These are phyloP conservation scores for Oreochromis tanganicae DNA, from an alignment of 2,113 vertebrate genomes.

Conservation along the genomic window DNA sequence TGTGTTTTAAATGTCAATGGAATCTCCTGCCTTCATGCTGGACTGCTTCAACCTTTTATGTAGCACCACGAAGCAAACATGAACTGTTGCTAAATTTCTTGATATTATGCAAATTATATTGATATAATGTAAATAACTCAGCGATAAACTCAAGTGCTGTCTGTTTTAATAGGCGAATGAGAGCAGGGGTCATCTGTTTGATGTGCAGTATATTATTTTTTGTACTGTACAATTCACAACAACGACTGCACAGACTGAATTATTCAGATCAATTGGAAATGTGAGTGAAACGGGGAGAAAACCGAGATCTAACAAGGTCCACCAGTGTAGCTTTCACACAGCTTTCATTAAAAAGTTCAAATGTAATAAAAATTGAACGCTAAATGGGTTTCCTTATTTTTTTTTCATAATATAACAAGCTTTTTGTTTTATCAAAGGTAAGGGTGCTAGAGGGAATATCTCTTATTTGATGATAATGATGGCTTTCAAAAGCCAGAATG, in stretches of 20 bases:
- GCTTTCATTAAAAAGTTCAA: neutral
- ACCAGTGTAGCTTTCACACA: neutral
- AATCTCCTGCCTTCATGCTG: neutral
- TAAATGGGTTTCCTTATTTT: neutral
- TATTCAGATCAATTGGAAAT: neutral
- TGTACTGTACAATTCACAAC: neutral
- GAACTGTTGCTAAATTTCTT: neutral
- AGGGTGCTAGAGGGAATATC: neutral
- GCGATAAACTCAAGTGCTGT: neutral
- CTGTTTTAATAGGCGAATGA: neutral
- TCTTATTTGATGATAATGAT: neutral
- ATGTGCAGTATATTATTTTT: neutral
- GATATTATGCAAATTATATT: neutral
- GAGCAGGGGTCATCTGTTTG: neutral
- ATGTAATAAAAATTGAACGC: neutral
- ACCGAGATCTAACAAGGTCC: neutral
- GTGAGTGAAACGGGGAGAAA: neutral
- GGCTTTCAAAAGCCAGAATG: neutral
- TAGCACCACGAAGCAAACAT: neutral
- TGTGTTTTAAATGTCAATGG: slow-evolving; percentile 52
- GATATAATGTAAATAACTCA: neutral
- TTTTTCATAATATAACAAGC: neutral
- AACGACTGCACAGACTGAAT: neutral
- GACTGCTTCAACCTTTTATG: neutral
- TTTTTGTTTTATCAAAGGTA: neutral